Evolutionary conservation across 1,140 invertebrate species (phyloP).

Genomic region (Drosophila grimshawi): DNA sequence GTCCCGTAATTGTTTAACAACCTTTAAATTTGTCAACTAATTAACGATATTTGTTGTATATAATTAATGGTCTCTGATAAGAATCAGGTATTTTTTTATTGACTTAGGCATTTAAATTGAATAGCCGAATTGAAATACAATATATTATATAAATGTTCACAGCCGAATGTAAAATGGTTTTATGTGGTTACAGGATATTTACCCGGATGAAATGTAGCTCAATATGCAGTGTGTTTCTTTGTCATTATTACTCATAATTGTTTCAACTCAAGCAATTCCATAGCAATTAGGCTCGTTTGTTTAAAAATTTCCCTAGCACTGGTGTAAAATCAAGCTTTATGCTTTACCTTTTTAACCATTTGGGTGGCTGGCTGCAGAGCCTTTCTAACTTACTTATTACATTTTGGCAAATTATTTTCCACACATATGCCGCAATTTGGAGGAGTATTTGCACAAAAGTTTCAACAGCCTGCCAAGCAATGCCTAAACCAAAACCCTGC

Average conservation of each 20-base stretch:
- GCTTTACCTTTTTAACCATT: neutral
- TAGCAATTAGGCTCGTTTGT: constrained; percentile 30
- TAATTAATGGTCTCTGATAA: too few relatives aligned
- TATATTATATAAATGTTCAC: too few relatives aligned
- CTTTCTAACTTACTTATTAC: constrained; percentile 2
- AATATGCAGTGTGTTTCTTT: neutral
- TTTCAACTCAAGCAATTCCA: neutral
- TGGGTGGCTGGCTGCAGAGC: neutral
- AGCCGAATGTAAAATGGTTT: too few relatives aligned
- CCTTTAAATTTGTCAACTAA: neutral
- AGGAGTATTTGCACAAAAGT: constrained; percentile 65
- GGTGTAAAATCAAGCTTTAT: neutral
- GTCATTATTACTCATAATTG: neutral
- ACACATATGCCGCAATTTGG: constrained; percentile 46
- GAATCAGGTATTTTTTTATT: too few relatives aligned
- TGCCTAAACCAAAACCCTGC: constrained; percentile 54
- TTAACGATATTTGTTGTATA: neutral
- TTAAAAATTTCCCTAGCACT: neutral
- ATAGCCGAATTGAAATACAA: too few relatives aligned
- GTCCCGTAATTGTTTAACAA: constrained; percentile 1
- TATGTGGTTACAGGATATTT: too few relatives aligned
- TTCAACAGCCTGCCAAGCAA: constrained; percentile 57
- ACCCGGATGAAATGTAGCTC: too few relatives aligned
- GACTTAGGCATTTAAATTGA: too few relatives aligned
- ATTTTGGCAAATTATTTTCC: constrained; percentile 44